Base-by-base conservation (phyloP, 1,140 invertebrate species). In the Drosophila sproati region DNA sequence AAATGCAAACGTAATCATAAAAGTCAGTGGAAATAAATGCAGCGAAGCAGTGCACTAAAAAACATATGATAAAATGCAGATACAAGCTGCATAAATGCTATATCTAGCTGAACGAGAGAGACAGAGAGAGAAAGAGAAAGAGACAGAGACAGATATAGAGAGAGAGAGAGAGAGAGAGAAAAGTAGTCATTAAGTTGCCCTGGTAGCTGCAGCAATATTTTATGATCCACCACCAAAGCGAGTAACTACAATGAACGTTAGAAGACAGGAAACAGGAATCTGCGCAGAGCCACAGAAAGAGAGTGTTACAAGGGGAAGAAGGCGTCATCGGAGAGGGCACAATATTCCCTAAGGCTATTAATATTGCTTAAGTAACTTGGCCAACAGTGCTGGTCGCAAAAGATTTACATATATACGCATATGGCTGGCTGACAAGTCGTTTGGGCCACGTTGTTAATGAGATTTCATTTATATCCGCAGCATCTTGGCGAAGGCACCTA, bases 201-300 rank as follows among this genome's bases (percentile, higher is more conserved):
- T 41, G 34, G 50, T 45, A 66, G 55, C 48, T 59, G 31, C 34
- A 50, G 64, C 47, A 52, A 59, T 10, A 61, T 37, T 76, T 83
- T 86, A 82, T 82, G 82, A 70, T 73, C 79, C 55, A 77, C 59
- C 75, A 80, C 72, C 61, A 88, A 82, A 87, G 82, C 83, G 69
- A 62, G 69, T 73, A 73, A 56, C 31, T 51, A 45, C 61, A 69
- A 20, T 50, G 10, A 34, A 32, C 57, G 60, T 37, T 34, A 67
- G 34, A 68, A 37, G 47, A 52, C 39, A 31, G 48, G 57, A 60
- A 60, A 63, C 59, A 57, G 43, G 67, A 75, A 63, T 70, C 50
- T 35, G 5, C 4, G 5, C 3, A 64, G 52, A 39, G 31, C 4
- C 7, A 55, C 3, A 54, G 47, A 39, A 7, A 32, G 20, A 34